Conservation (phyloP, 2,797 vertebrate species). For the Sebastes baramenuke region DNA sequence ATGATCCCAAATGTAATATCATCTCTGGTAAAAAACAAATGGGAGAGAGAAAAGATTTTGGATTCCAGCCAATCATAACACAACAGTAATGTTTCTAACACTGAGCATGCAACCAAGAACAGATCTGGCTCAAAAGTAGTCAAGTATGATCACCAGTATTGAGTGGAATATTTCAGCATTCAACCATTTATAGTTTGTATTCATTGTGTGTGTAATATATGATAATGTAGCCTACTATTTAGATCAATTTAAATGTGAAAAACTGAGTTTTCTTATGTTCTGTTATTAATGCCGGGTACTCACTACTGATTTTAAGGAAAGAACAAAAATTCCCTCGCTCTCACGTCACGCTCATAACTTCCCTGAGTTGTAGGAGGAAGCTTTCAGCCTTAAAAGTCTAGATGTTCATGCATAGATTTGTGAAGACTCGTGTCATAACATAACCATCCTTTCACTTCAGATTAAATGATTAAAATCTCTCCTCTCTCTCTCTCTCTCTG, state of each 20-base stretch:
- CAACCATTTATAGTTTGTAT: not conserved
- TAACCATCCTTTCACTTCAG: constrained; percentile 41
- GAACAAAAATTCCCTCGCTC: not conserved
- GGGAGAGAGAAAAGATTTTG: too few species aligned
- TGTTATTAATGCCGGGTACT: not conserved
- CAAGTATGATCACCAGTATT: not conserved
- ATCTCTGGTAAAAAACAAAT: too few species aligned
- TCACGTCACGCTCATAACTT: not conserved
- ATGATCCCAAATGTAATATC: too few species aligned
- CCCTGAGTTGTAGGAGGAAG: not conserved
- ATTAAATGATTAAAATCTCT: constrained; percentile 55
- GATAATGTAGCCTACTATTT: not conserved
- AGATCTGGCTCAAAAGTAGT: not conserved
- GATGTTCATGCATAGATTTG: constrained; percentile 25
- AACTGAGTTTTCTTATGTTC: not conserved
- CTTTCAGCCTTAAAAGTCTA: not conserved
- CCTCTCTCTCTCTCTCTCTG: not conserved
- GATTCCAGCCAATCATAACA: not conserved
- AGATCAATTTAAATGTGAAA: not conserved
- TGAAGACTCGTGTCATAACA: constrained; percentile 37
- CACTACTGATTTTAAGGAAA: not conserved
- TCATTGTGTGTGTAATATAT: not conserved
- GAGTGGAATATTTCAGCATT: not conserved
- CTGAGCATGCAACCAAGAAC: not conserved
- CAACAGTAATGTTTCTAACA: not conserved